phyloP scores from a whole-genome alignment of 2,113 vertebrate species.

The Entelurus aequoreus region DNA sequence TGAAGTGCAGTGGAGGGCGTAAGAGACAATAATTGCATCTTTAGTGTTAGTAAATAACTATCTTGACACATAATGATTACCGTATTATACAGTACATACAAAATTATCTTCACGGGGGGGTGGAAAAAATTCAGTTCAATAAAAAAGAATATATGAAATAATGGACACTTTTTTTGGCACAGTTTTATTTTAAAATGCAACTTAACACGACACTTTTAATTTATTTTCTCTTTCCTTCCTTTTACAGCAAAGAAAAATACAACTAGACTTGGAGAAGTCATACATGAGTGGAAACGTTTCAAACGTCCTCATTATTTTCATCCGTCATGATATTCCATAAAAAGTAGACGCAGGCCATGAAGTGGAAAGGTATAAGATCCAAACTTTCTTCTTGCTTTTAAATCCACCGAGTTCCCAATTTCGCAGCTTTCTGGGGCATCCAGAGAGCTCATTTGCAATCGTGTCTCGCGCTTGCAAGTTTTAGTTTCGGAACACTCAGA shows the following conservation, averaged over 20 bases:
- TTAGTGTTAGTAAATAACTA: too few relatives aligned
- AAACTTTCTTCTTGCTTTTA: neutral
- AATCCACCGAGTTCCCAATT: constrained; percentile 2
- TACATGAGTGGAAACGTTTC: too few relatives aligned
- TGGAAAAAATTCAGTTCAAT: too few relatives aligned
- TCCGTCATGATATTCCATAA: too few relatives aligned
- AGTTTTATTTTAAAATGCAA: neutral
- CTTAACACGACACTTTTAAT: neutral
- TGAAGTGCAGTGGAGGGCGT: too few relatives aligned
- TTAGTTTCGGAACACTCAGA: neutral
- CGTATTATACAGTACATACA: too few relatives aligned
- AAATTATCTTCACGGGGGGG: too few relatives aligned
- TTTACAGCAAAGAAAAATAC: too few relatives aligned
- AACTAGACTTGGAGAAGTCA: too few relatives aligned
- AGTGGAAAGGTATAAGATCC: neutral
- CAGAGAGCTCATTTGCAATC: constrained; percentile 1
- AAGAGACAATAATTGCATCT: too few relatives aligned
- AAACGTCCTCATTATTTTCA: neutral
- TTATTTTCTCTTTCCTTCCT: neutral
- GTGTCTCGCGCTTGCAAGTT: neutral
- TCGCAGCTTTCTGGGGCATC: neutral
- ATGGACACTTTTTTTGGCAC: neutral
- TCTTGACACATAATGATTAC: too few relatives aligned
- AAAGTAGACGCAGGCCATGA: neutral
- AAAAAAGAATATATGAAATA: too few relatives aligned